Conservation (phyloP, 2,113 vertebrate genomes). For the Garra rufa region DNA sequence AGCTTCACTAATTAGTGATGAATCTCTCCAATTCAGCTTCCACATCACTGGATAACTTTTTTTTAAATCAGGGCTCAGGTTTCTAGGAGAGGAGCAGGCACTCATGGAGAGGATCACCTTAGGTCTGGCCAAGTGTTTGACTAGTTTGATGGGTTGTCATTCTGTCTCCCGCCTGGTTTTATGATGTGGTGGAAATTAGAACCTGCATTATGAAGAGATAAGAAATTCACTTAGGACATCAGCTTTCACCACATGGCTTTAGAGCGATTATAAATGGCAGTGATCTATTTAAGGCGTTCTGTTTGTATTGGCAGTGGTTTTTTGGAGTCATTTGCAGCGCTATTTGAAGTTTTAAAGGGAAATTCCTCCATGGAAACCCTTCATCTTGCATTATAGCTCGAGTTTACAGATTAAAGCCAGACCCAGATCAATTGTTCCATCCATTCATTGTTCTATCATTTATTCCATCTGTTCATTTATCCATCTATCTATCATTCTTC, state of each 20-base stretch:
- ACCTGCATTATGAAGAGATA: not conserved
- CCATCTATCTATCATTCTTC: not conserved
- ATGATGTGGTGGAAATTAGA: conserved; percentile 49
- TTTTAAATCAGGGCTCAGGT: not conserved
- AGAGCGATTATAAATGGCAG: not conserved
- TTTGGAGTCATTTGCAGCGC: not conserved
- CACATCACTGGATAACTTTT: not conserved
- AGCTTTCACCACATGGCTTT: conserved; percentile 1
- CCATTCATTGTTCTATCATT: not conserved
- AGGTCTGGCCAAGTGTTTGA: conserved; percentile 50
- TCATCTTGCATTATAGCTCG: not conserved
- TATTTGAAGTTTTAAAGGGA: not conserved
- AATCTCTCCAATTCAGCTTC: not conserved
- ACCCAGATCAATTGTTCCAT: not conserved
- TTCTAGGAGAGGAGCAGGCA: conserved; percentile 57
- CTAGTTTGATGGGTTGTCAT: conserved; percentile 61
- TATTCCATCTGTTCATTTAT: too few species aligned
- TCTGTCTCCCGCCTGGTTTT: conserved; percentile 63
- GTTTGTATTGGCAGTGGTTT: not conserved
- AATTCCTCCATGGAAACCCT: not conserved
- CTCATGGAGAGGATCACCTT: conserved; percentile 38
- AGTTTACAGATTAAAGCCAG: not conserved
- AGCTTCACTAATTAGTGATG: not conserved
- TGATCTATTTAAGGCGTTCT: not conserved
- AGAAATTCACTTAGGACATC: not conserved